phyloP scores from a whole-genome alignment of 2,797 vertebrate species.

The Todus mexicanus region DNA sequence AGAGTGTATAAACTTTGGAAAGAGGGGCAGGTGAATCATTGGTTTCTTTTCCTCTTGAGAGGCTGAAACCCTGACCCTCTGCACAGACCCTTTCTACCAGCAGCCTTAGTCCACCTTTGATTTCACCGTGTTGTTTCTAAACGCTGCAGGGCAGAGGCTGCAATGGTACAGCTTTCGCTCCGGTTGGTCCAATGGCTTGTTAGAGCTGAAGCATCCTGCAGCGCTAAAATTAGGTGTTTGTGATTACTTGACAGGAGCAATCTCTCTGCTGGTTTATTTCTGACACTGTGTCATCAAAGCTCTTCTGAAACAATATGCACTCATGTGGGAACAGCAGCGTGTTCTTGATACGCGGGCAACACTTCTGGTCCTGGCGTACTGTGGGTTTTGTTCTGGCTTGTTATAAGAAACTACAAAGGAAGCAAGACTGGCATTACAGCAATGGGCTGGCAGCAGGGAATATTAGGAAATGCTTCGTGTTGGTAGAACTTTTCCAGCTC shows the following conservation, averaged over 20 bases:
- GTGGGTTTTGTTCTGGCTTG: background rate
- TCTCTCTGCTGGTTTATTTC: conserved; percentile 34
- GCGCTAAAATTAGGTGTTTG: background rate
- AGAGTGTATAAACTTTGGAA: too few species aligned
- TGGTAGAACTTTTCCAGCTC: background rate
- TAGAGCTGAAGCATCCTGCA: background rate
- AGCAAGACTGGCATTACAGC: background rate
- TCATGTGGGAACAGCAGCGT: conserved; percentile 8
- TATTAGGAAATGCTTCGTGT: background rate
- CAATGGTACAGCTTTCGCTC: fast-evolving
- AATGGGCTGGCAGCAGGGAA: background rate
- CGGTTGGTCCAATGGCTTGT: background rate
- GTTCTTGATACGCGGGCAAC: background rate
- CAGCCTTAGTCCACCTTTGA: background rate
- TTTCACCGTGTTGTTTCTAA: background rate
- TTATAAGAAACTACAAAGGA: background rate
- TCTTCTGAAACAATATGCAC: conserved; percentile 2
- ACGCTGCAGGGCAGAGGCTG: background rate
- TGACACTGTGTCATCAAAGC: conserved; percentile 37
- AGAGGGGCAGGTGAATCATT: too few species aligned
- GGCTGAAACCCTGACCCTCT: background rate
- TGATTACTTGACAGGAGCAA: conserved; percentile 13
- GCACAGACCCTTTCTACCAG: background rate
- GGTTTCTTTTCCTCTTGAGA: background rate
- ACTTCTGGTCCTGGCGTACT: background rate